Percentiles rank a stretch among this genome's conserved stretches.
phyloP scores from a whole-genome alignment of 1,140 invertebrate species.

The Xylocopa sonorina region DNA sequence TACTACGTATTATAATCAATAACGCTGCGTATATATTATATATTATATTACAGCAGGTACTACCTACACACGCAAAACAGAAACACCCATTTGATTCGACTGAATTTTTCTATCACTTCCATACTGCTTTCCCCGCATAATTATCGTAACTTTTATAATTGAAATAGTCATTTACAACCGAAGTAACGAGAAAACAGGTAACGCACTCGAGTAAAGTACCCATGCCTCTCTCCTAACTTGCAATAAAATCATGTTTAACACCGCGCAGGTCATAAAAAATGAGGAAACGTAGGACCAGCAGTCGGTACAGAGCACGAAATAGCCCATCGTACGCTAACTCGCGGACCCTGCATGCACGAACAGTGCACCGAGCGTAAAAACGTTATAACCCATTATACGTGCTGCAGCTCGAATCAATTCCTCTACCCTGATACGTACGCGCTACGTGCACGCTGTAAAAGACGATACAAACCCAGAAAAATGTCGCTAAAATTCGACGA shows the following conservation, averaged over 20 bases:
- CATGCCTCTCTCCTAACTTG: neutral
- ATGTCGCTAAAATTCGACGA: too few species aligned
- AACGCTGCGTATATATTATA: too few species aligned
- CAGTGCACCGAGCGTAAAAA: neutral
- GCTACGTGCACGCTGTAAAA: neutral
- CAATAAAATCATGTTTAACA: neutral
- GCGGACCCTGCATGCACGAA: neutral
- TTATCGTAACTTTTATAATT: neutral
- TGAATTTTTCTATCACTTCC: neutral
- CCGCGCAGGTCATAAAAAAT: neutral
- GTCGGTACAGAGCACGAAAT: neutral
- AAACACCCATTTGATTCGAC: too few species aligned
- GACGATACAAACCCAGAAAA: neutral
- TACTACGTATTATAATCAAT: too few species aligned
- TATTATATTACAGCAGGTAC: too few species aligned
- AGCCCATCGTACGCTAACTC: neutral
- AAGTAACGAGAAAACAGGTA: neutral
- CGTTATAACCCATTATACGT: too few species aligned
- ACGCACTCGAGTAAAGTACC: neutral
- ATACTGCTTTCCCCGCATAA: neutral
- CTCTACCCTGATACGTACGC: neutral
- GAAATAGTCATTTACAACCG: neutral
- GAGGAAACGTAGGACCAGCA: neutral
- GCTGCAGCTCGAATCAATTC: neutral
- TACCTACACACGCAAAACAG: too few species aligned